phyloP scores from a whole-genome alignment of 2,888 invertebrate genomes.

The Petrolisthes cinctipes region DNA sequence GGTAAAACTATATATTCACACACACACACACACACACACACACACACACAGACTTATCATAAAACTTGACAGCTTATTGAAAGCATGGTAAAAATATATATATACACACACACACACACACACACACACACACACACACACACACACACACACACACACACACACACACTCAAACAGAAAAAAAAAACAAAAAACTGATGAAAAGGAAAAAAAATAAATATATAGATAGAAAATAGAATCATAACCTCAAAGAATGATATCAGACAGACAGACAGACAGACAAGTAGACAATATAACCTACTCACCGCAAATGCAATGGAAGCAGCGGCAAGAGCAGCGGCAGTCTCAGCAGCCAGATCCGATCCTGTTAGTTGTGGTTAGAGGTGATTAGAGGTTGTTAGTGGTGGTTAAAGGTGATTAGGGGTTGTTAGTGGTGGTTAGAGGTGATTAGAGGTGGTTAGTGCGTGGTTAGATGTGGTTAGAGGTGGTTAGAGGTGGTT shows the following conservation, averaged over 20 bases:
- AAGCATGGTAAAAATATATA: background rate
- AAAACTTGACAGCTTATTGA: background rate
- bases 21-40: background rate
- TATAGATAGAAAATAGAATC: background rate
- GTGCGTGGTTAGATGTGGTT: no score
- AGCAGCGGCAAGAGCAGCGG: conserved; percentile 25
- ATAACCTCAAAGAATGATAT: no score
- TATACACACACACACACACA: no score
- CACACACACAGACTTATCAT: conserved; percentile 8
- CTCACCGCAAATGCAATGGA: conserved; percentile 19
- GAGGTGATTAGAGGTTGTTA: background rate
- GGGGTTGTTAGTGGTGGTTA: background rate
- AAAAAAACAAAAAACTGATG: no score
- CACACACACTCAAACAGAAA: background rate
- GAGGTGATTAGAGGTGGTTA: no score
- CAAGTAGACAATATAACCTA: no score
- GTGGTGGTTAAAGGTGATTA: background rate
- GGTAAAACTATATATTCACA: background rate
- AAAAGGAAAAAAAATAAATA: background rate
- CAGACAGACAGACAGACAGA: no score
- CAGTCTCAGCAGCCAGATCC: conserved; percentile 28
- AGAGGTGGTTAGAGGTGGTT: no score
- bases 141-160: no score
- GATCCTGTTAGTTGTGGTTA: background rate
- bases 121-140: no score